Conservation (phyloP, 2,113 vertebrate species). For the Scomber colias region DNA sequence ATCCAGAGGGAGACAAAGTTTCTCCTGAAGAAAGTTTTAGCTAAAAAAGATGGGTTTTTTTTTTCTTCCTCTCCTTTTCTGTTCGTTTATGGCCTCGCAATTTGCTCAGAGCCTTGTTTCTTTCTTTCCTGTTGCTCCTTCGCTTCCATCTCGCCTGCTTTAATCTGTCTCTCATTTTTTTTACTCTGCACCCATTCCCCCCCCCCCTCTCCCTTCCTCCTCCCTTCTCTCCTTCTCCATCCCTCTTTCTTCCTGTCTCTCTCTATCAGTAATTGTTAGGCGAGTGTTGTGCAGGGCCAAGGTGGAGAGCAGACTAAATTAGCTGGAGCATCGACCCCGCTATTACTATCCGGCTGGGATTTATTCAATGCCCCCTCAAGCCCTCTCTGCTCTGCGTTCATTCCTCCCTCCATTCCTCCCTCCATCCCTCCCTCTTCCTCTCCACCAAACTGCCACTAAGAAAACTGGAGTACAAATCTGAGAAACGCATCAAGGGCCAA, state of each 20-base stretch:
- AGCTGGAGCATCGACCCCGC: conserved; percentile 73
- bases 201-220: neutral
- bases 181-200: conserved; percentile 11
- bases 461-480: conserved; percentile 75
- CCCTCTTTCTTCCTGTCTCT: conserved; percentile 49
- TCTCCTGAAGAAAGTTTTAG: conserved; percentile 46
- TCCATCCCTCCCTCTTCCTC: conserved; percentile 71
- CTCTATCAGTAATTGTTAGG: conserved; percentile 76
- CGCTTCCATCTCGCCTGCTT: conserved; percentile 14
- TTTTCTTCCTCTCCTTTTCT: conserved; percentile 4
- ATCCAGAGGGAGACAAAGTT: conserved; percentile 52
- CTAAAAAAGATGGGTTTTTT: neutral
- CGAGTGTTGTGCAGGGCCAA: conserved; percentile 43
- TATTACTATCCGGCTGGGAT: conserved; percentile 76
- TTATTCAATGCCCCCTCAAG: conserved; percentile 54
- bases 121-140: conserved; percentile 34
- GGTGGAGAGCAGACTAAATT: conserved; percentile 60
- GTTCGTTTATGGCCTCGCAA: conserved; percentile 31
- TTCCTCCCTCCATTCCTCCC: conserved; percentile 31
- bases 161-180: conserved; percentile 61
- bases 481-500: conserved; percentile 73
- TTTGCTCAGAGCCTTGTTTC: conserved; percentile 44
- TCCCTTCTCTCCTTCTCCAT: neutral
- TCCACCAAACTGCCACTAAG: conserved; percentile 61
- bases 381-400: conserved; percentile 28